Evolutionary conservation across 2,888 invertebrate genomes (phyloP), one percentile per base, ranked within the genome.

Genomic region (Caenorhabditis wallacei): DNA sequence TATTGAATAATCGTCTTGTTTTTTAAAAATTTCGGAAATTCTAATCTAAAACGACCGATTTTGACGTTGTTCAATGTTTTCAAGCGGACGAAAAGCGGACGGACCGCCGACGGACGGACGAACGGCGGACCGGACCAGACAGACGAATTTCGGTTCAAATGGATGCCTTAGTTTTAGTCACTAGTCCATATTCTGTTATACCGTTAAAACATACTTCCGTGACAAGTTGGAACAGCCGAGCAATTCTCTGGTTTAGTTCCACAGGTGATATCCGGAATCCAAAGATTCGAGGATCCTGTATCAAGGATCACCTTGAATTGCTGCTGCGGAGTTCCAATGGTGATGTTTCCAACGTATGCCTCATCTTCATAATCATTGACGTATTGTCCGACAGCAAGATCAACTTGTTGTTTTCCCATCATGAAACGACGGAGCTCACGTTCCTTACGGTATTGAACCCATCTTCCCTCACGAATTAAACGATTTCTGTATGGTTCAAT

Each of bases 301-400:
- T 88, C 87, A 40, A 53, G 81, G 59, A 86, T 84, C 18, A 86
- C 84, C 70, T 82, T 82, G 83, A 89, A 89, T 51, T 80, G 68
- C 71, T 89, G 89, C 61, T 83, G 83, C 18, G 88, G 88, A 30
- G 85, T 88, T 59, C 88, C 93, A 93, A 98, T 96, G 13, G 89
- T 84, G 66, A 94, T 93, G 53, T 88, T 92, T 51, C 93, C 93
- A 90, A 93, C 93, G 88, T 94, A 94, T 81, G 94, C 87, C 61
- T 87, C 87, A 57, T 87, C 87, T 48, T 85, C 84, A 72, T 84
- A 87, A 59, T 87, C 87, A 64, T 83, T 82, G 26, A 85, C 84
- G 20, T 68, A 57, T 71, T 83, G 83, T 59, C 66, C 78, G 20
- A 70, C 83, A 13, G 75, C 43, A 0, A 37, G 40, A 18, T 53